Conservation (phyloP, 2,888 invertebrate species). For the Mellilla xanthometata region DNA sequence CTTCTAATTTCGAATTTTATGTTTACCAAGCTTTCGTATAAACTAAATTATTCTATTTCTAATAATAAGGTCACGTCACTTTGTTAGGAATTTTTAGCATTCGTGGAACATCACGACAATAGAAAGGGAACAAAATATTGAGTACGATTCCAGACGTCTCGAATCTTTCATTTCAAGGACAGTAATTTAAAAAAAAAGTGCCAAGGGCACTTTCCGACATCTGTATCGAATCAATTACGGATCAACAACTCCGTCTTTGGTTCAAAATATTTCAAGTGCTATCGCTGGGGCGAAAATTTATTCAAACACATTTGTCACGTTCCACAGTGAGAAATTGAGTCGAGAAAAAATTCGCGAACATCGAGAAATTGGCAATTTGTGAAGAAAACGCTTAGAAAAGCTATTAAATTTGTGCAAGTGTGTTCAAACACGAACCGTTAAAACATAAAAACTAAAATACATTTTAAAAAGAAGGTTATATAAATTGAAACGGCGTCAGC, state of each 20-base stretch:
- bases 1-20: no score
- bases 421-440: no score
- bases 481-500: no score
- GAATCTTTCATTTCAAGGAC: slow-evolving; percentile 1
- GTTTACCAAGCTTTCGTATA: no score
- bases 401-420: slow-evolving; percentile 26
- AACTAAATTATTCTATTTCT: no score
- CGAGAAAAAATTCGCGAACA: slow-evolving; percentile 33
- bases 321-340: slow-evolving; percentile 39
- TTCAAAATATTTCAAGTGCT: slow-evolving; percentile 37
- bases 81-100: no score
- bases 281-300: slow-evolving; percentile 37
- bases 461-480: no score
- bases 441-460: no score
- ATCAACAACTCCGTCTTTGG: slow-evolving; percentile 34
- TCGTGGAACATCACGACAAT: no score
- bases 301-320: slow-evolving; percentile 45
- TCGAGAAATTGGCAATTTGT: slow-evolving; percentile 38
- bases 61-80: no score
- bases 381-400: slow-evolving; percentile 23
- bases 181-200: slow-evolving; percentile 26
- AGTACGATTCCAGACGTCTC: no score
- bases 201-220: slow-evolving; percentile 33
- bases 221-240: slow-evolving; percentile 40
- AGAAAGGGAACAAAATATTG: no score